Conservation (phyloP, 2,797 vertebrate species). For the Linurgus olivaceus region DNA sequence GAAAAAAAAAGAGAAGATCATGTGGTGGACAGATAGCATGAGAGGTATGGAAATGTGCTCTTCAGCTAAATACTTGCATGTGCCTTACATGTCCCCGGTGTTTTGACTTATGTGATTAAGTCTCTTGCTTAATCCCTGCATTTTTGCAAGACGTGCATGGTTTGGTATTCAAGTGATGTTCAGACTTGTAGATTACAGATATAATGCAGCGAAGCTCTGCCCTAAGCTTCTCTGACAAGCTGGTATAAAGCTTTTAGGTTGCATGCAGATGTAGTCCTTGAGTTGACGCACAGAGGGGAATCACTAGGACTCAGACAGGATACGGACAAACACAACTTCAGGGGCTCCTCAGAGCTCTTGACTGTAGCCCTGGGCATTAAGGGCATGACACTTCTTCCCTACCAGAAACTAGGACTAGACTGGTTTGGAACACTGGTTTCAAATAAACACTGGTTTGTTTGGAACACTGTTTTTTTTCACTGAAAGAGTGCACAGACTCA, state of each 20-base stretch:
- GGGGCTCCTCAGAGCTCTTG: background rate
- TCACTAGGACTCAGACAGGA: rapidly evolving
- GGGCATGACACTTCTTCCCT: background rate
- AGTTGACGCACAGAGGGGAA: background rate
- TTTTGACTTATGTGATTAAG: background rate
- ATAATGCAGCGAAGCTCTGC: background rate
- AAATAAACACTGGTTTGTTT: background rate
- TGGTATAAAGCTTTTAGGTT: background rate
- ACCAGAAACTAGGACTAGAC: background rate
- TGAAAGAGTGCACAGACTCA: background rate
- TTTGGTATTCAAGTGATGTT: constrained; percentile 20
- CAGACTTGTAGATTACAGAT: background rate
- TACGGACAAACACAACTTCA: rapidly evolving
- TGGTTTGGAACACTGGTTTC: background rate
- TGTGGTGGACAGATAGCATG: background rate
- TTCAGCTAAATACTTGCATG: constrained; percentile 27
- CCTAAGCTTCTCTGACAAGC: constrained; percentile 1
- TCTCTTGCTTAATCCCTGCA: background rate
- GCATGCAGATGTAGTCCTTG: background rate
- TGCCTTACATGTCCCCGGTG: background rate
- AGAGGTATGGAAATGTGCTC: background rate
- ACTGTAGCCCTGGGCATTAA: background rate
- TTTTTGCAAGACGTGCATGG: background rate
- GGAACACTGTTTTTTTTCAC: background rate
- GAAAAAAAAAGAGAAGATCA: background rate